Conservation (phyloP, 64 coral and sea anemone genomes). For the Astreopora myriophthalma region DNA sequence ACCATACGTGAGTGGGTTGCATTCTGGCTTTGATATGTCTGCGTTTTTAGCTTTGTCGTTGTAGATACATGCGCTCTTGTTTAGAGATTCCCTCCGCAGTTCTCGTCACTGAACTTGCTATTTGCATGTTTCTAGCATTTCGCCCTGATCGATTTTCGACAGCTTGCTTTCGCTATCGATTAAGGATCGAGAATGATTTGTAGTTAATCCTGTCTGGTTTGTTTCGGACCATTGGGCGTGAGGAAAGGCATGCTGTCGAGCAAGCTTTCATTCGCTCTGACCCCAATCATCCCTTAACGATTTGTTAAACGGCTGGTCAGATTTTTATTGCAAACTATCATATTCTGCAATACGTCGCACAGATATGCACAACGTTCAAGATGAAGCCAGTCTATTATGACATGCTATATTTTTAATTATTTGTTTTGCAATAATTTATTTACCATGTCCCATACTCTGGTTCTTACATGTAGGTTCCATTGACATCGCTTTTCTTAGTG, state of each 20-base stretch:
- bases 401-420: too few relatives aligned
- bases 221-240: not conserved
- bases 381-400: too few relatives aligned
- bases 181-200: not conserved
- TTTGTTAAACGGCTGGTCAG: not conserved
- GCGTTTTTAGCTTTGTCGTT: not conserved
- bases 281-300: not conserved
- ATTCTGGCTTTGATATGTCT: not conserved
- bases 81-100: not conserved
- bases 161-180: not conserved
- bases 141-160: not conserved
- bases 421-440: too few relatives aligned
- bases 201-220: not conserved
- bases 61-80: not conserved
- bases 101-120: not conserved
- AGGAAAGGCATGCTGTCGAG: not conserved
- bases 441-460: too few relatives aligned
- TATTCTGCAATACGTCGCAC: too few relatives aligned
- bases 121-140: not conserved
- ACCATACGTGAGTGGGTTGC: not conserved
- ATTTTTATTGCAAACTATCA: too few relatives aligned
- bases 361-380: too few relatives aligned
- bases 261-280: not conserved
- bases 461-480: too few relatives aligned
- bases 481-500: too few relatives aligned